These are phyloP conservation scores for Cataglyphis albicans DNA, from an alignment of 2,888 invertebrate genomes.

Conservation along the genomic window DNA sequence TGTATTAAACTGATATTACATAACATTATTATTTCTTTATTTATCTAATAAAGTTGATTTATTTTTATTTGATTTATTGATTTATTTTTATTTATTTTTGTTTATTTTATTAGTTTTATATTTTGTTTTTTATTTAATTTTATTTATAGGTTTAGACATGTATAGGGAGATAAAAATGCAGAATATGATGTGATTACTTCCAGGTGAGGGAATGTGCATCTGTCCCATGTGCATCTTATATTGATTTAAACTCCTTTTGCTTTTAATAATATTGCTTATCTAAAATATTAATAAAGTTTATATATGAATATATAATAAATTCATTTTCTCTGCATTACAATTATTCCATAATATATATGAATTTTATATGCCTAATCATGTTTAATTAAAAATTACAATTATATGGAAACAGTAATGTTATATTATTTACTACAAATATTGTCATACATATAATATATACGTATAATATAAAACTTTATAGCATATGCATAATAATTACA, in stretches of 20 bases:
- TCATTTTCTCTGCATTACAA: conserved; percentile 57
- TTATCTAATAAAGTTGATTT: conserved; percentile 63
- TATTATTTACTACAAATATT: not conserved
- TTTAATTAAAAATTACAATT: conserved; percentile 15
- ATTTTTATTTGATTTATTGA: conserved; percentile 29
- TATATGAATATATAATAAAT: conserved; percentile 12
- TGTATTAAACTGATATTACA: not conserved
- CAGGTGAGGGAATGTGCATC: conserved; percentile 85
- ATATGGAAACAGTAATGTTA: not conserved
- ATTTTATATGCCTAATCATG: not conserved
- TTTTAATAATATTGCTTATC: not conserved
- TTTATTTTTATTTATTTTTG: too few species aligned
- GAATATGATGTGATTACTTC: conserved; percentile 85
- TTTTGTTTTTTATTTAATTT: conserved; percentile 81
- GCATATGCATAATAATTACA: conserved; percentile 33
- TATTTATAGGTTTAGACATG: conserved; percentile 84
- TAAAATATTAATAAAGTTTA: not conserved
- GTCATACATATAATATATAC: not conserved
- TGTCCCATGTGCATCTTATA: conserved; percentile 66
- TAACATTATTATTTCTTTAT: conserved; percentile 13
- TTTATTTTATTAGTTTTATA: conserved; percentile 59
- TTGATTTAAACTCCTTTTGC: conserved; percentile 30
- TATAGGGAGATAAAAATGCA: conserved; percentile 84
- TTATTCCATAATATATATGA: not conserved
- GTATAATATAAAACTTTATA: conserved; percentile 43